Evolutionary conservation across 1,140 invertebrate genomes (phyloP), one percentile per base, ranked within the genome.

Genomic region (Pseudomyrmex concolor): DNA sequence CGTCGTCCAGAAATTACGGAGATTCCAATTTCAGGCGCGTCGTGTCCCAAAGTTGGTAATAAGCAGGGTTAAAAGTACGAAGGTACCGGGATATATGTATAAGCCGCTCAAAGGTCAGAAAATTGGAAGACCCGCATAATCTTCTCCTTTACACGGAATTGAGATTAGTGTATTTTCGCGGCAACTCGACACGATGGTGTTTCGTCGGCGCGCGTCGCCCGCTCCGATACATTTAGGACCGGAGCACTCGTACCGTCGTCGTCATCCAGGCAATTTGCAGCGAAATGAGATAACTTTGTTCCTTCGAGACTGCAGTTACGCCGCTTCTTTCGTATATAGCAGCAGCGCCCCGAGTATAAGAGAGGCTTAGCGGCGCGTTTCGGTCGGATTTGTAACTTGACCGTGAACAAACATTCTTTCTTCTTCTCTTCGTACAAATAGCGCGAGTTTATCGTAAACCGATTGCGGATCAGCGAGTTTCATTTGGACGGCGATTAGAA

Each of bases 91-190:
- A 17, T 45, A 48, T 51, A 51, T 51, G 2, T 51, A 51, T 51
- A 51, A 51, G 9, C 81, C 72, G 34, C 34, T 50, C 13, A 48
- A 76, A 72, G 59, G 51, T 66, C 60, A 10, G 66, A 63, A 80
- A 86, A 86, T 86, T 71, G 73, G 70, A 60, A n/a, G 63, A 80
- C 80, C 64, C 70, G 22, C 48, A 74, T 87, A 84, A 87, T 86
- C 80, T 57, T 7, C 48, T 12, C 81, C 50, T 83, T 81, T 84
- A 84, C 48, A 64, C 84, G 55, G 51, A 76, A 78, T 83, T 83
- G 73, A 82, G 72, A 86, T 86, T 85, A 85, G 86, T 68, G 68
- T 73, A 84, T 84, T 34, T 34, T 68, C 54, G 54, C 48, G 82
- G 64, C 78, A 84, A 82, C 77, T 84, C 67, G 62, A 82, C 77